Percentiles rank a stretch among this genome's conserved stretches.
Conservation (phyloP, 2,113 vertebrate genomes). For the Silurus meridionalis region DNA sequence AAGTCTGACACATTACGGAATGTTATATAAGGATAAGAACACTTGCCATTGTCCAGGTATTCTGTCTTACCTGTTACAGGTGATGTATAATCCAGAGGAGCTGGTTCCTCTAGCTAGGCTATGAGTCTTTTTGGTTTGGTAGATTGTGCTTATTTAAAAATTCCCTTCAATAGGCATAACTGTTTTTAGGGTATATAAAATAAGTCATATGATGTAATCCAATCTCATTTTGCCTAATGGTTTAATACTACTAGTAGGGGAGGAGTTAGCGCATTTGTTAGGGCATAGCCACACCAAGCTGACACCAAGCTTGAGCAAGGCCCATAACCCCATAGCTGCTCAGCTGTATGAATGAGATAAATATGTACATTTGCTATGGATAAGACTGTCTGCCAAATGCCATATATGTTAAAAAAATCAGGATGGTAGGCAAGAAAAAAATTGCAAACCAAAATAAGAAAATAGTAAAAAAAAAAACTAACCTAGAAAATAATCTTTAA, state of each 20-base stretch:
- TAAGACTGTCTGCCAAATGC: too few relatives aligned
- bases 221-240: neutral
- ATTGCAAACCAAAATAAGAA: neutral
- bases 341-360: too few relatives aligned
- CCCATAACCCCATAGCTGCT: too few relatives aligned
- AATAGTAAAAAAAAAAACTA: neutral
- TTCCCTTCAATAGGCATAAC: neutral
- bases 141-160: neutral
- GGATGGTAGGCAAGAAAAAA: neutral
- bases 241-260: neutral
- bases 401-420: neutral
- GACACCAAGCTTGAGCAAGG: too few relatives aligned
- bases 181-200: neutral
- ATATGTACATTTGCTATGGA: too few relatives aligned
- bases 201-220: neutral
- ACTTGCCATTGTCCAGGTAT: conserved; percentile 40
- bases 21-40: conserved; percentile 14
- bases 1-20: neutral
- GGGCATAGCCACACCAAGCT: too few relatives aligned
- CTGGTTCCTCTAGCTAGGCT: conserved; percentile 4
- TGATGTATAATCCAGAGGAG: conserved; percentile 27
- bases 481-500: neutral
- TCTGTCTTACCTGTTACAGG: conserved; percentile 43
- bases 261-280: too few relatives aligned
- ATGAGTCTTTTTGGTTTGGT: neutral